Percentiles rank a stretch among this genome's conserved stretches.
phyloP scores from a whole-genome alignment of 2,113 vertebrate genomes.

The Columba janthina region DNA sequence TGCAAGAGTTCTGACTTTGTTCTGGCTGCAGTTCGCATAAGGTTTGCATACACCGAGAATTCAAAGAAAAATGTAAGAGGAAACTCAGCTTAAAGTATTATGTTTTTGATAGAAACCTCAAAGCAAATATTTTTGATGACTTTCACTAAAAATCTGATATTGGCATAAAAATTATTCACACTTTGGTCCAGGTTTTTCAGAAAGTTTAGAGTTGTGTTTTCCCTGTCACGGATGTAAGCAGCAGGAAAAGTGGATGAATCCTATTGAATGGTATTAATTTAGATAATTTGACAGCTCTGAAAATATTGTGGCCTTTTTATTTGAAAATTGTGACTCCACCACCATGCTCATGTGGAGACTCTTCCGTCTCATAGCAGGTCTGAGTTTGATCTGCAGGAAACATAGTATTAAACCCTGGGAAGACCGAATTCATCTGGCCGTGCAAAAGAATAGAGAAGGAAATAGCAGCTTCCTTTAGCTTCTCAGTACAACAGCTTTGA shows the following conservation, averaged over 20 bases:
- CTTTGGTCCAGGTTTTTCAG: not conserved
- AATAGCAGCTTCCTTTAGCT: not conserved
- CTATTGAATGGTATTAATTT: not conserved
- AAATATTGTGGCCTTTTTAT: not conserved
- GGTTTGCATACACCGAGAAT: not conserved
- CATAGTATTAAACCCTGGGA: not conserved
- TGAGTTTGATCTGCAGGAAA: not conserved
- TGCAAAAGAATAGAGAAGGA: not conserved
- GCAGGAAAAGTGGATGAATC: not conserved
- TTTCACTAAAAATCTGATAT: not conserved
- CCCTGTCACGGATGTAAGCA: not conserved
- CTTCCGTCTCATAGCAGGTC: not conserved
- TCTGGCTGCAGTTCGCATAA: constrained; percentile 16
- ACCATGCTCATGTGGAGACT: not conserved
- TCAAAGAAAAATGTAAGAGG: not conserved
- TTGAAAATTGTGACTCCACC: not conserved
- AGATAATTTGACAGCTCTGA: not conserved
- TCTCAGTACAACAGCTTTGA: not conserved
- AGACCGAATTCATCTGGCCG: not conserved
- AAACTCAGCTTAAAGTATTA: not conserved
- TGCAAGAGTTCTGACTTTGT: not conserved
- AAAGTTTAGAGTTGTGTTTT: not conserved
- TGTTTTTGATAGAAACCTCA: not conserved
- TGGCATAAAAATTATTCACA: not conserved
- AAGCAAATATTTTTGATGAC: not conserved